Percentiles rank a stretch among this genome's conserved stretches.
Conservation (phyloP, 2,113 vertebrate genomes). For the Silurus glanis region DNA sequence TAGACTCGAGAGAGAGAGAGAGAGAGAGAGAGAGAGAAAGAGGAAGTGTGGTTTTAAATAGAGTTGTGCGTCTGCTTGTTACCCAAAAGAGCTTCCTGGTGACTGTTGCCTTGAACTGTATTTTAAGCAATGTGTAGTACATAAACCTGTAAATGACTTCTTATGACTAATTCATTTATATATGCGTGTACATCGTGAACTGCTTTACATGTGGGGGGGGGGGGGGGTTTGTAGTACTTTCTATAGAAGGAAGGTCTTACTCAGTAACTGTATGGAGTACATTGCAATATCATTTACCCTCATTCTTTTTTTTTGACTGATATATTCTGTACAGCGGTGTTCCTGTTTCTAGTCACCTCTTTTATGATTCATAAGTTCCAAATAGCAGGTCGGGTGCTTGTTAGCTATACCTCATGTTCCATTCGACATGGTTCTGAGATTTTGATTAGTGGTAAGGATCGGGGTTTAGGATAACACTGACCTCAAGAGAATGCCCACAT, state of each 20-base stretch:
- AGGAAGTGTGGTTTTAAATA: slow-evolving; percentile 20
- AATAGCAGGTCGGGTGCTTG: background rate
- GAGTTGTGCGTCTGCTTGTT: background rate
- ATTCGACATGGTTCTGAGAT: background rate
- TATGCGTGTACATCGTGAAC: background rate
- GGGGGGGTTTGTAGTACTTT: no score
- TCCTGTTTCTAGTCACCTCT: background rate
- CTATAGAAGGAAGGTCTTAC: background rate
- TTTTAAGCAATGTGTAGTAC: background rate
- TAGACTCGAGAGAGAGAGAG: background rate
- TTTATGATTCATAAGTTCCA: background rate
- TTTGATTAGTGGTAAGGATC: background rate
- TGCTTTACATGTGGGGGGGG: background rate
- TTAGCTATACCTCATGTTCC: background rate
- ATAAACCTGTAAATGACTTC: background rate
- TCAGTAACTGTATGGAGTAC: background rate
- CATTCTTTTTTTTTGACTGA: background rate
- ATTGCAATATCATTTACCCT: background rate
- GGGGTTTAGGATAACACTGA: background rate
- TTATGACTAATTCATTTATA: background rate
- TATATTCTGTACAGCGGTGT: background rate
- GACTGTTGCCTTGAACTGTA: background rate
- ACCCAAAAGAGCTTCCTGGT: background rate
- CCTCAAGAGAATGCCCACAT: background rate
- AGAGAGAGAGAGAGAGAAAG: background rate